A percentile compares a stretch with the other conserved stretches of the same genome.
Evolutionary conservation across 1,140 invertebrate genomes (phyloP).

Genomic region (Hypothenemus hampei): DNA sequence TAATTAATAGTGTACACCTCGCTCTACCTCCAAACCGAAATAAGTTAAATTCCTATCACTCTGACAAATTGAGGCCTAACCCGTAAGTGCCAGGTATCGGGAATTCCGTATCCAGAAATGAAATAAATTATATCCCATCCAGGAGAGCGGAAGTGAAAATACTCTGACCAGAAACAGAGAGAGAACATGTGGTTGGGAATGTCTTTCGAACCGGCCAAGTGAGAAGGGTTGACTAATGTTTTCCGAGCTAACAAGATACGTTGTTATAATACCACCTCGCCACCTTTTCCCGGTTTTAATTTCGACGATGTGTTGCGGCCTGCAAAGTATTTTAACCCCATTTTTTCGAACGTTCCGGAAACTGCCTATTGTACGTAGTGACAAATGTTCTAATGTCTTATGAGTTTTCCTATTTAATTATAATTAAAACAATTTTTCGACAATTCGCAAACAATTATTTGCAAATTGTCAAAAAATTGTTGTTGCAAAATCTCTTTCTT

Average conservation of each 20-base stretch:
- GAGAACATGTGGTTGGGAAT: conserved; percentile 23
- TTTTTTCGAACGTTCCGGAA: no score
- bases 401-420: no score
- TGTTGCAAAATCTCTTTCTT: no score
- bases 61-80: conserved; percentile 18
- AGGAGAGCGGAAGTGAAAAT: conserved; percentile 11
- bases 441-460: no score
- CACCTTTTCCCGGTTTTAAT: conserved; percentile 28
- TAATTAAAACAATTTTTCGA: no score
- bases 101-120: conserved; percentile 18
- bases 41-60: conserved; percentile 22
- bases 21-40: conserved; percentile 3
- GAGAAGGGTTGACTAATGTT: conserved; percentile 32
- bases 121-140: conserved; percentile 21
- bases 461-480: no score
- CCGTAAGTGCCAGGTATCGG: conserved; percentile 18
- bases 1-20: conserved; percentile 18
- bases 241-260: conserved; percentile 23
- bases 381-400: no score
- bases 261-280: no score
- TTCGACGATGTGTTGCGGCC: conserved; percentile 26
- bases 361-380: no score
- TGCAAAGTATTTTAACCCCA: conserved; percentile 19
- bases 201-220: conserved; percentile 21
- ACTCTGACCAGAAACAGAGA: conserved; percentile 17